phyloP scores from a whole-genome alignment of 1,140 invertebrate genomes.

The Drosophila arawakana region DNA sequence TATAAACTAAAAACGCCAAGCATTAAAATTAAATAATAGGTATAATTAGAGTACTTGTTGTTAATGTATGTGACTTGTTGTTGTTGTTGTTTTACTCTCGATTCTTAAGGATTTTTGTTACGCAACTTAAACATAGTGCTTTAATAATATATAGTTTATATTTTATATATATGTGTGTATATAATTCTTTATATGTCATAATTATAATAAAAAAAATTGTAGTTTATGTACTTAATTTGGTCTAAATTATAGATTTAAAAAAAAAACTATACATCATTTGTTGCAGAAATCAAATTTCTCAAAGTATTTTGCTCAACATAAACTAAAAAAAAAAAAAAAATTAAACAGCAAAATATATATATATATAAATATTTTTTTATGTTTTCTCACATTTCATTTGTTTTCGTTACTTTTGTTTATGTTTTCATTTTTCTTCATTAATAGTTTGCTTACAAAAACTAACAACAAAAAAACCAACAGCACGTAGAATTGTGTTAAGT shows the following conservation, averaged over 20 bases:
- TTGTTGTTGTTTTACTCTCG: conserved; percentile 38
- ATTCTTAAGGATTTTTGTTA: conserved; percentile 37
- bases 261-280: conserved; percentile 32
- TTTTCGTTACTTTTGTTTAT: not conserved
- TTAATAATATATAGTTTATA: conserved; percentile 18
- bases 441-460: conserved; percentile 68
- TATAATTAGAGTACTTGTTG: conserved; percentile 50
- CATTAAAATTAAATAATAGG: conserved; percentile 71
- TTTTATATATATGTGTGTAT: conserved; percentile 14
- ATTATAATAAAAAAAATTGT: conserved; percentile 24
- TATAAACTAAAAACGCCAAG: conserved; percentile 61
- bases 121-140: conserved; percentile 31
- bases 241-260: conserved; percentile 26
- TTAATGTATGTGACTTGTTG: conserved; percentile 71
- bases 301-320: conserved; percentile 59
- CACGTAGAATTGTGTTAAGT: conserved; percentile 57
- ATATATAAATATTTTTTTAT: conserved; percentile 1
- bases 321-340: conserved; percentile 34
- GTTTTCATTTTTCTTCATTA: conserved; percentile 12
- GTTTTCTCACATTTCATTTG: not conserved
- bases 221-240: conserved; percentile 52
- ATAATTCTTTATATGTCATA: conserved; percentile 12
- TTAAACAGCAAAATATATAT: conserved; percentile 19
- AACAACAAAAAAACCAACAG: conserved; percentile 74
- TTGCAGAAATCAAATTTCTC: conserved; percentile 63